phyloP scores from a whole-genome alignment of 2,797 vertebrate genomes.

The Mycteria americana region DNA sequence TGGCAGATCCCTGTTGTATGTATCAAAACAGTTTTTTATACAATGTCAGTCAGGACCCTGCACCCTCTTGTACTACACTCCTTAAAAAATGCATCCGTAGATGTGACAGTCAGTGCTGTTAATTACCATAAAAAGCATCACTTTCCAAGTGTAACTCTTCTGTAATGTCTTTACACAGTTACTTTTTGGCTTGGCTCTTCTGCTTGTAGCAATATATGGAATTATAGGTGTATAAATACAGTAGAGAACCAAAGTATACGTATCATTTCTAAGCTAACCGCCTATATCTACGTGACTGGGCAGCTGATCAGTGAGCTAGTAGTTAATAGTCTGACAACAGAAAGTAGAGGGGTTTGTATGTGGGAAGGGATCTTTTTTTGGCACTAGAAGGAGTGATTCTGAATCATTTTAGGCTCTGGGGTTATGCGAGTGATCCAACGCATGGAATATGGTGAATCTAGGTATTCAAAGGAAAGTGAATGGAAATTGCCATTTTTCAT shows the following conservation, averaged over 20 bases:
- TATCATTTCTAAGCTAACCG: background rate
- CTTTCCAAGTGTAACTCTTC: background rate
- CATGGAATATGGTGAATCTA: background rate
- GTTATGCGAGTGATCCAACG: background rate
- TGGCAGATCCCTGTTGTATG: background rate
- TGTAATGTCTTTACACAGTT: background rate
- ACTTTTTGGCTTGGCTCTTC: background rate
- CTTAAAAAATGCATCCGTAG: background rate
- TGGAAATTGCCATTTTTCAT: background rate
- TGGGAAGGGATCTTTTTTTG: background rate
- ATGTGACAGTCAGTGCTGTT: background rate
- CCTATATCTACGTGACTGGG: background rate
- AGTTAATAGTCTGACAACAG: background rate
- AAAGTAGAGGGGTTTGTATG: background rate
- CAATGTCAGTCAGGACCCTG: background rate
- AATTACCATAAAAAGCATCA: background rate
- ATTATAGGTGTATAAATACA: background rate
- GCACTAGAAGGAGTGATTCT: background rate
- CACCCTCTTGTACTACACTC: background rate
- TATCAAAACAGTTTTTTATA: background rate
- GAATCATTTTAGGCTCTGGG: background rate
- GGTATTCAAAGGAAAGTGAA: background rate
- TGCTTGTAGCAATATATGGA: background rate
- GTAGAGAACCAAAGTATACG: background rate
- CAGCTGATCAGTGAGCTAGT: background rate